These are phyloP conservation scores for Orchestia grillus DNA, from an alignment of 1,140 invertebrate genomes.

Conservation along the genomic window DNA sequence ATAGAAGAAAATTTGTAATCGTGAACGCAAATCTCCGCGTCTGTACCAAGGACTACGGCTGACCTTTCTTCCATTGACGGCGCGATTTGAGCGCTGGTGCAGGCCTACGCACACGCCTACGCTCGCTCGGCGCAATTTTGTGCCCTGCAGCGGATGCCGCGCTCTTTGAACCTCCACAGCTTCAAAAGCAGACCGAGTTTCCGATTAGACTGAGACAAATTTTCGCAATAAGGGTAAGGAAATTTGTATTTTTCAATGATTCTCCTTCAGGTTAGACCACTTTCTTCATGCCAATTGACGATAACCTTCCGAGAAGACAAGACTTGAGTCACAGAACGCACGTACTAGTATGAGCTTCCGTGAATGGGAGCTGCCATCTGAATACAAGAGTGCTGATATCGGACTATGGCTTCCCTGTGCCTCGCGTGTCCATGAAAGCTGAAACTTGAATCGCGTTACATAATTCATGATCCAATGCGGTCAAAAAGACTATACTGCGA, in stretches of 20 bases:
- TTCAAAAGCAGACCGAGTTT: background rate
- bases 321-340: background rate
- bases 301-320: background rate
- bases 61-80: background rate
- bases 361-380: background rate
- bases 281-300: background rate
- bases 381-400: background rate
- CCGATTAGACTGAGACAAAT: background rate
- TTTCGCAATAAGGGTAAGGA: background rate
- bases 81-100: background rate
- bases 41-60: background rate
- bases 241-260: background rate
- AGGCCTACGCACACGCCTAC: background rate
- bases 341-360: background rate
- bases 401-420: background rate
- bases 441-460: background rate
- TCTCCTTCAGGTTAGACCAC: background rate
- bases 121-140: background rate
- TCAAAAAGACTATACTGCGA: background rate
- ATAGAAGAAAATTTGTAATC: background rate
- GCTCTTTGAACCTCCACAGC: background rate
- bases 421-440: background rate
- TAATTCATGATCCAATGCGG: background rate
- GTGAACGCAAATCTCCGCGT: background rate
- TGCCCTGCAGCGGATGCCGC: too few relatives aligned